Evolutionary conservation across 2,797 vertebrate species (phyloP), one percentile per base, ranked within the genome.

Genomic region (Betta splendens): DNA sequence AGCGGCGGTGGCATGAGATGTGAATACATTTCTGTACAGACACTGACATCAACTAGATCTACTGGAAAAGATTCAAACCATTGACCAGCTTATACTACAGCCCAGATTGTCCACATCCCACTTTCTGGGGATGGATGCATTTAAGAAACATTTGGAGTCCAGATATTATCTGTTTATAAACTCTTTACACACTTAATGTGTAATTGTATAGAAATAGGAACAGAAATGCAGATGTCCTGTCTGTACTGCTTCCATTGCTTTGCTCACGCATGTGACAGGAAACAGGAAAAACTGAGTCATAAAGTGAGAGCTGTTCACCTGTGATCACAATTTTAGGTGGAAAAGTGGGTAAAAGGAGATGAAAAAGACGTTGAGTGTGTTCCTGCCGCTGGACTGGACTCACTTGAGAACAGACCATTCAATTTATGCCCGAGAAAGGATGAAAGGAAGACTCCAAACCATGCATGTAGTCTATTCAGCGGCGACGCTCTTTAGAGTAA

Each of bases 401-500:
- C 84, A 82, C 81, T 88, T 29, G 43, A 85, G 67, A 61, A 73
- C 81, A 37, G 56, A 69, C 85, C 79, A 90, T 91, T 90, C 85
- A 90, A 75, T 78, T 72, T 72, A 84, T 87, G 80, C 85, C 87
- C 77, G 71, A 87, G 87, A 76, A 64, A 80, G 80, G 83, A 88
- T 89, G 84, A 93, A 91, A 90, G 87, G 79, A 87, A 75, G 81
- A 85, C 79, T 89, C 81, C 78, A 86, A 89, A 89, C 88, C 86
- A 82, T 89, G 83, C 82, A 83, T 88, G 88, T 87, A 76, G 73
- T 57, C 87, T 62, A 89, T 91, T 91, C 86, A 90, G 39, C 36
- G 68, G 72, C 52, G 83, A 88, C 76, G 89, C 80, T 85, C 81
- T 88, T 73, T 74, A 75, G 80, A 83, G 60, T 70, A 72, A 44